A percentile compares a stretch with the other conserved stretches of the same genome.
Conservation (phyloP, 2,888 invertebrate species). For the Cyaniris semiargus region DNA sequence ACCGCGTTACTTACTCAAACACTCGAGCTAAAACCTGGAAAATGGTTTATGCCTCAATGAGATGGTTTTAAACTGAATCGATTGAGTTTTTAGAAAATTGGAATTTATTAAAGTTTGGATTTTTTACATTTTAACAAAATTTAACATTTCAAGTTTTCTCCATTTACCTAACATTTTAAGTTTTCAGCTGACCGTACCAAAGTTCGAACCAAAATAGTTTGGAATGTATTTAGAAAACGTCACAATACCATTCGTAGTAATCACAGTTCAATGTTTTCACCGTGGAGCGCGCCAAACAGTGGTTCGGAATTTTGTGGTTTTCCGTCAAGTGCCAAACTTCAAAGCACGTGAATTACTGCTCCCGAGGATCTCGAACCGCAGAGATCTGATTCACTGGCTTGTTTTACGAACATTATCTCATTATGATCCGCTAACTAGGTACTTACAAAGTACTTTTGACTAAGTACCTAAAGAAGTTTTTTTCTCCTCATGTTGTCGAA, state of each 20-base stretch:
- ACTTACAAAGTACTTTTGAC: no score
- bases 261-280: neutral
- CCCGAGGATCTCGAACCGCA: neutral
- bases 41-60: neutral
- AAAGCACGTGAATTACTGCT: neutral
- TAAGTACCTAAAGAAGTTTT: neutral
- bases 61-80: neutral
- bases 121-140: neutral
- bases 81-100: neutral
- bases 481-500: neutral
- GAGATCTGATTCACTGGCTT: slow-evolving; percentile 1
- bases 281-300: slow-evolving; percentile 18
- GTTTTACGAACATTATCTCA: neutral
- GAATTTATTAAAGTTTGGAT: no score
- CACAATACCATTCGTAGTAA: neutral
- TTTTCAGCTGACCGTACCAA: neutral
- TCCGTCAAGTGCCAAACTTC: slow-evolving; percentile 15
- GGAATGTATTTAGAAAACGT: neutral
- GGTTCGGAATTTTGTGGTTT: slow-evolving; percentile 7
- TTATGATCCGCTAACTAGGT: neutral
- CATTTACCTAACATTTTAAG: no score
- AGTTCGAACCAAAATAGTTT: neutral
- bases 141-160: no score
- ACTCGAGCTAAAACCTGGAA: neutral
- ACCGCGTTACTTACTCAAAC: slow-evolving; percentile 19